phyloP scores from a whole-genome alignment of 2,888 invertebrate species.

The Cheilosia urbana region DNA sequence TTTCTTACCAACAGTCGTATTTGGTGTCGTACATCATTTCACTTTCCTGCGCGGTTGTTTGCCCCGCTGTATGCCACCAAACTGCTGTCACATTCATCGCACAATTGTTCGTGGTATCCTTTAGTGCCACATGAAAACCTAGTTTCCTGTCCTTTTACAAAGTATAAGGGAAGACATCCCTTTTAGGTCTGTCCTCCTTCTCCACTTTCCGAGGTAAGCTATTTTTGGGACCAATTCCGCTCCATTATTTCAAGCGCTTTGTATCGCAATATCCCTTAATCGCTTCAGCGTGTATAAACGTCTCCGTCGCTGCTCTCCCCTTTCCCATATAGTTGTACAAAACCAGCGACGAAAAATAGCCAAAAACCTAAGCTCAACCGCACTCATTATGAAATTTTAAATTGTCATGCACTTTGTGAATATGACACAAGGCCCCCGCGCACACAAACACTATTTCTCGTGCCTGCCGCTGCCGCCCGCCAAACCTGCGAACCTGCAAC shows the following conservation, averaged over 20 bases:
- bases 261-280: neutral
- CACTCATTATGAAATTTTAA: slow-evolving; percentile 75
- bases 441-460: slow-evolving; percentile 5
- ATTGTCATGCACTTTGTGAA: slow-evolving; percentile 74
- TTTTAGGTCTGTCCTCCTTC: no score
- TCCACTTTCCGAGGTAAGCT: neutral
- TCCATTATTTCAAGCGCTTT: neutral
- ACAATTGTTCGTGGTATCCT: no score
- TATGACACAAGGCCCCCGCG: slow-evolving; percentile 62
- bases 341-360: slow-evolving; percentile 4
- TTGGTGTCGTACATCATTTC: no score
- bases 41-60: no score
- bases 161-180: no score
- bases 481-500: neutral
- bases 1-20: no score
- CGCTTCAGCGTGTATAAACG: neutral
- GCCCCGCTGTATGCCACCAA: no score
- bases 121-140: no score
- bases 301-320: neutral
- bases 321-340: neutral
- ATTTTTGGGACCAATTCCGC: neutral
- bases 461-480: neutral
- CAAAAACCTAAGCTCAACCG: slow-evolving; percentile 69
- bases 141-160: no score
- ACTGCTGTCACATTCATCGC: no score